Evolutionary conservation across 2,888 invertebrate species (phyloP).

Genomic region (Diarsia rubi): DNA sequence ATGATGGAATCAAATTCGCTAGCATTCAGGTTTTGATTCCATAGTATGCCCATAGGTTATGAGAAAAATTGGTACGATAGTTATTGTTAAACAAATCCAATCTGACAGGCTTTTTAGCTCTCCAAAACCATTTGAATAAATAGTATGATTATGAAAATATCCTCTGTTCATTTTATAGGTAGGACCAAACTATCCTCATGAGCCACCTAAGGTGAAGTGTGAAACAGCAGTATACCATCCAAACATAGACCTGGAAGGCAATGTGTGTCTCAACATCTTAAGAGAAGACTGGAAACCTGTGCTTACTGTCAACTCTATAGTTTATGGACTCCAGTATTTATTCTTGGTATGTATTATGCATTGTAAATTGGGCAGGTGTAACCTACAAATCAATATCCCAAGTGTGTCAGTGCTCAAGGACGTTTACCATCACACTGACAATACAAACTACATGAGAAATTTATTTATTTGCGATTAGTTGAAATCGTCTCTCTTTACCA

Average conservation of each 20-base stretch:
- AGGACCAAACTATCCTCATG: conserved; percentile 99
- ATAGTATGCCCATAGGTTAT: background rate
- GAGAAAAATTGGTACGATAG: background rate
- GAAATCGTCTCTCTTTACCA: background rate
- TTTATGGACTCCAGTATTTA: conserved; percentile 99
- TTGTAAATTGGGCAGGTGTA: background rate
- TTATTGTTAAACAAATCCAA: background rate
- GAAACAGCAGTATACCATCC: conserved; percentile 99
- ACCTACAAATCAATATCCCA: background rate
- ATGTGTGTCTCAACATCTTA: conserved; percentile 99
- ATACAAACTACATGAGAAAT: background rate
- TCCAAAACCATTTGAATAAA: background rate
- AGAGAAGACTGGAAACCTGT: conserved; percentile 99
- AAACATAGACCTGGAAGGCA: conserved; percentile 99
- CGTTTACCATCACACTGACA: background rate
- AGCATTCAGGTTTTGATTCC: too few relatives aligned
- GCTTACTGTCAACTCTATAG: conserved; percentile 98
- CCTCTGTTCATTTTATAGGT: conserved; percentile 87
- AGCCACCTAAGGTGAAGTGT: conserved; percentile 99
- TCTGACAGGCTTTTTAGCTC: background rate
- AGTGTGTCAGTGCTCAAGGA: background rate
- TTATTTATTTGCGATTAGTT: background rate
- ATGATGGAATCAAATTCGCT: background rate
- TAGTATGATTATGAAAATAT: background rate
- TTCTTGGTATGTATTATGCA: conserved; percentile 93